These are phyloP conservation scores for Lasiurus borealis DNA, from an alignment of 2,113 vertebrate genomes.

Conservation along the genomic window DNA sequence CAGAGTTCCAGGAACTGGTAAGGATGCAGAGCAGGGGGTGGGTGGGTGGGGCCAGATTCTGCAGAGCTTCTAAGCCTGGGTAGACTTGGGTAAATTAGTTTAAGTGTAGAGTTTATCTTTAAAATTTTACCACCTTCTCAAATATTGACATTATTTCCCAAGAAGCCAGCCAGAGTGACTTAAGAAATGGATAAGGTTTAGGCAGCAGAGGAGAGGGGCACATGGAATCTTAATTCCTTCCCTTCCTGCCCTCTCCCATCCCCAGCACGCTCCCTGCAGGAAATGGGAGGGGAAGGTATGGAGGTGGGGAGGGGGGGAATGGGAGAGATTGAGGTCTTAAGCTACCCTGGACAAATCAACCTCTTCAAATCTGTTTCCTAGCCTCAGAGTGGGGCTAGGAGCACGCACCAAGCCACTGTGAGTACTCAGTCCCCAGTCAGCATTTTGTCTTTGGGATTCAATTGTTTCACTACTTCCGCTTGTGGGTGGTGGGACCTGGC, in stretches of 20 bases:
- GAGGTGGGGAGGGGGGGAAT: no score
- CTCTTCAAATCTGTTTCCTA: background rate
- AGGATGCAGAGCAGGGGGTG: no score
- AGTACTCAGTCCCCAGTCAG: rapidly evolving
- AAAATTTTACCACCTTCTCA: background rate
- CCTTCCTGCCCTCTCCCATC: no score
- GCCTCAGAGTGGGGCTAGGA: background rate
- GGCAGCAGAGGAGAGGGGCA: background rate
- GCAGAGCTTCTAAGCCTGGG: background rate
- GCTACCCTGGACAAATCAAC: background rate
- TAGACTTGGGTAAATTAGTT: background rate
- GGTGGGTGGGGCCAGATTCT: background rate
- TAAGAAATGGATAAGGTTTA: background rate
- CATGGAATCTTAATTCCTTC: background rate
- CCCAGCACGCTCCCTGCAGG: background rate
- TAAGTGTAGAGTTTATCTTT: background rate
- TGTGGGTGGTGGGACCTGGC: background rate
- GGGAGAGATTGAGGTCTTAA: no score
- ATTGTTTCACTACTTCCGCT: background rate
- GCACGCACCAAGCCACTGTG: no score
- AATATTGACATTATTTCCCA: background rate
- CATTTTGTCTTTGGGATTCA: background rate
- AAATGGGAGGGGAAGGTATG: background rate
- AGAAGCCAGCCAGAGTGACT: background rate
- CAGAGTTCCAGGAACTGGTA: no score